Conservation (phyloP, 2,113 vertebrate species). For the Caretta caretta region DNA sequence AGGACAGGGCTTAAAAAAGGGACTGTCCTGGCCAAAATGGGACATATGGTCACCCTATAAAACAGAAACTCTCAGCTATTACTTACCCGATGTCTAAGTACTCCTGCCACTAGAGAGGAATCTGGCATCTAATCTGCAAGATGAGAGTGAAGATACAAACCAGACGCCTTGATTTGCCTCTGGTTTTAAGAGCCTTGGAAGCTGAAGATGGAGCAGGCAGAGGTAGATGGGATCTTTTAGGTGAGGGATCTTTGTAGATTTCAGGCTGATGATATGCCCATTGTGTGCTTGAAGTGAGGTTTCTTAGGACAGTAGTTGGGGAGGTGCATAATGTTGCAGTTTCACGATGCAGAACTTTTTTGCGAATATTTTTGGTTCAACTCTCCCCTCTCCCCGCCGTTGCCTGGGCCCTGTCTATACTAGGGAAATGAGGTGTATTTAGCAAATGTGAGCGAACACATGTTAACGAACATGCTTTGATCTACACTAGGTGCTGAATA, state of each 20-base stretch:
- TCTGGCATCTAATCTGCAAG: not conserved
- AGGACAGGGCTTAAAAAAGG: too few relatives aligned
- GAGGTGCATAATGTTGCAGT: not conserved
- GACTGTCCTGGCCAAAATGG: too few relatives aligned
- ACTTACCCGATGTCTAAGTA: not conserved
- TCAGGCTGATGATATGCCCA: not conserved
- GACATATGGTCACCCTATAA: too few relatives aligned
- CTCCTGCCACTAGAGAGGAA: not conserved
- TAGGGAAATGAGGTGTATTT: not conserved
- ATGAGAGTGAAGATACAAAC: slow-evolving; percentile 23
- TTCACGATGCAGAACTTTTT: not conserved
- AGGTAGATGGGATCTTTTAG: not conserved
- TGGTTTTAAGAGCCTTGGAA: slow-evolving; percentile 22
- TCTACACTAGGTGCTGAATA: not conserved
- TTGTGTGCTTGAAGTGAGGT: not conserved
- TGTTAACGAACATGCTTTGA: not conserved
- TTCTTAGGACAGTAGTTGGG: not conserved
- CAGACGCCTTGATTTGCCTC: slow-evolving; percentile 11
- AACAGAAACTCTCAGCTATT: not conserved
- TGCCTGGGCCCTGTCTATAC: not conserved
- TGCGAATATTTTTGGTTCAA: not conserved
- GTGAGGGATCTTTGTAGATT: not conserved
- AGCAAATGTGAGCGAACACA: not conserved
- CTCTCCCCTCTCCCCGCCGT: not conserved
- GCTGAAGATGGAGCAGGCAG: not conserved